A percentile compares a stretch with the other conserved stretches of the same genome.
Evolutionary conservation across 2,888 invertebrate species (phyloP).

Genomic region (Rotaria magnacalcarata): DNA sequence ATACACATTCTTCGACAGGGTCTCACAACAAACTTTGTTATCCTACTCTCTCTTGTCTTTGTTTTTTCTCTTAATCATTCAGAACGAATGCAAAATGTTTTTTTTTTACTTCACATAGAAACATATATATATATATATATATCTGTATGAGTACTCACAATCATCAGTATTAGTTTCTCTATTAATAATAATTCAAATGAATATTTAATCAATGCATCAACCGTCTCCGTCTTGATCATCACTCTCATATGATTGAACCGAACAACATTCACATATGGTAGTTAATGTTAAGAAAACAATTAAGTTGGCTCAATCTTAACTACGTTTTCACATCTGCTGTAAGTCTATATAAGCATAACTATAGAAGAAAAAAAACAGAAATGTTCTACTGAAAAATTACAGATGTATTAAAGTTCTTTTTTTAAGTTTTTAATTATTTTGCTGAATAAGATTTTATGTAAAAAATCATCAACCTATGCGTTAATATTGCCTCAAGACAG

Average conservation of each 20-base stretch:
- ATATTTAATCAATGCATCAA: background rate
- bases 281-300: conserved; percentile 26
- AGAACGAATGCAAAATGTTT: background rate
- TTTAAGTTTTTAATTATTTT: background rate
- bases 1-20: background rate
- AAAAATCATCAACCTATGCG: background rate
- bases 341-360: background rate
- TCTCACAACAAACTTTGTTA: conserved; percentile 18
- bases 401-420: background rate
- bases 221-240: background rate
- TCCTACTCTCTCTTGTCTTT: conserved; percentile 5
- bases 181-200: too few species aligned
- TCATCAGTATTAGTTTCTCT: too few species aligned
- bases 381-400: background rate
- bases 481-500: background rate
- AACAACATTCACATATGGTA: conserved; percentile 10
- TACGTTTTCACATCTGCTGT: background rate
- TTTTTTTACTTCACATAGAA: background rate
- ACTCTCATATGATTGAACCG: background rate
- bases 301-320: background rate
- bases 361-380: background rate
- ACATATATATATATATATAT: background rate
- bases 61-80: background rate
- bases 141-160: too few species aligned
- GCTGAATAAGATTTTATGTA: background rate